Evolutionary conservation across 2,888 invertebrate species (phyloP).

Genomic region (Lasioglossum villosulum): DNA sequence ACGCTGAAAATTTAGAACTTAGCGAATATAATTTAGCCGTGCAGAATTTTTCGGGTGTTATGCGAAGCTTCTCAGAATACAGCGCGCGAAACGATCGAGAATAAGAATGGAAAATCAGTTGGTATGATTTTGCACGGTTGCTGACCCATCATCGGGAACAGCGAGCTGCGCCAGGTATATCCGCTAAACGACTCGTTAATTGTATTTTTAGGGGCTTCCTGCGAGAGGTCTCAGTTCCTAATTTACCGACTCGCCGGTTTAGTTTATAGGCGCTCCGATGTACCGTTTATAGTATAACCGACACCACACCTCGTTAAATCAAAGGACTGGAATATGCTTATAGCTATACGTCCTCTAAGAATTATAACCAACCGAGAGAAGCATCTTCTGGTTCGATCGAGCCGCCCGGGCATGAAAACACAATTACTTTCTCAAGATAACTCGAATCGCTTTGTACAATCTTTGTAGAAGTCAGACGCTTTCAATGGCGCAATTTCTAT

Average conservation of each 20-base stretch:
- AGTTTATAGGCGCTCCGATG: slow-evolving; percentile 81
- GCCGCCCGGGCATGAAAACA: no score
- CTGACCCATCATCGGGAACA: slow-evolving; percentile 58
- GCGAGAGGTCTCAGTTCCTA: slow-evolving; percentile 75
- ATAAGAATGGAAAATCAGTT: slow-evolving; percentile 20
- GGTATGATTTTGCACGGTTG: slow-evolving; percentile 49
- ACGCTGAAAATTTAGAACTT: background rate
- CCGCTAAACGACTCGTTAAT: slow-evolving; percentile 81
- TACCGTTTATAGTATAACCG: slow-evolving; percentile 80
- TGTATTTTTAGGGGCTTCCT: slow-evolving; percentile 82
- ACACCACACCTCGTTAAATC: slow-evolving; percentile 83
- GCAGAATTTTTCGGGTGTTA: background rate
- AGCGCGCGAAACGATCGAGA: background rate
- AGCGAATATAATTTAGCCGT: background rate
- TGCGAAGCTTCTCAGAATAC: background rate
- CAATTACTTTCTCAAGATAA: no score
- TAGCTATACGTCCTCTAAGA: slow-evolving; percentile 71
- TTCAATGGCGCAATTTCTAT: slow-evolving; percentile 29
- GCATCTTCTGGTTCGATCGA: slow-evolving; percentile 52
- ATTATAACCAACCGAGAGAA: slow-evolving; percentile 74
- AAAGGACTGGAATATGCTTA: slow-evolving; percentile 75
- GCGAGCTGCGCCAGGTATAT: slow-evolving; percentile 71
- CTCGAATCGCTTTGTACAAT: no score
- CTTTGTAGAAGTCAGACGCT: no score
- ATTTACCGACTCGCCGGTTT: slow-evolving; percentile 81